Conservation (phyloP, 30 jellyfish, hydroid and myxozoan genomes). For the Aurelia aurita region DNA sequence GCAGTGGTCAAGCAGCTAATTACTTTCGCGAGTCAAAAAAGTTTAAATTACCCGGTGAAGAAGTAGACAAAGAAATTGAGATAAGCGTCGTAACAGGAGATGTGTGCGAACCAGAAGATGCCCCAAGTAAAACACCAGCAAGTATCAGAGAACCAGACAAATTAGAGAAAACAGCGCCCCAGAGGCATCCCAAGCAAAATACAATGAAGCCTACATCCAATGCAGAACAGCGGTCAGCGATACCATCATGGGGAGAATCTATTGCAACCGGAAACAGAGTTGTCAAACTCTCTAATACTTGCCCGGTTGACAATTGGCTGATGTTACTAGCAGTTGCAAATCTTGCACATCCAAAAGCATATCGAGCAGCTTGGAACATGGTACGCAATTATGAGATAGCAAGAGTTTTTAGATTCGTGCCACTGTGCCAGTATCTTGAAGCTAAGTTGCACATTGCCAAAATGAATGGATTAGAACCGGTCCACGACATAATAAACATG, state of each 20-base stretch:
- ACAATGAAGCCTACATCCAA: slow-evolving; percentile 7
- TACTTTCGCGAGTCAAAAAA: too few relatives aligned
- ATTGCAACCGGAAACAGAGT: slow-evolving; percentile 18
- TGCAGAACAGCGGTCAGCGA: slow-evolving; percentile 17
- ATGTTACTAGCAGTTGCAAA: slow-evolving; percentile 15
- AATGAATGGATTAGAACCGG: slow-evolving; percentile 22
- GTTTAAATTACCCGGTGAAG: too few relatives aligned
- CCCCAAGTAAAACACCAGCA: slow-evolving; percentile 5
- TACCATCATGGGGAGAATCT: slow-evolving; percentile 23
- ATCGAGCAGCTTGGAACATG: slow-evolving; percentile 19
- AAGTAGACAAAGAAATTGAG: too few relatives aligned
- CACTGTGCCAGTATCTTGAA: slow-evolving; percentile 37
- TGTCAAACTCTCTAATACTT: slow-evolving; percentile 20
- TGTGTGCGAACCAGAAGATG: slow-evolving; percentile 6
- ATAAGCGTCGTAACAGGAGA: too few relatives aligned
- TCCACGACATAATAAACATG: slow-evolving; percentile 11
- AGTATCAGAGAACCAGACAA: too few relatives aligned
- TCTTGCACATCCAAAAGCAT: slow-evolving; percentile 27
- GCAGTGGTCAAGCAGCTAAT: too few relatives aligned
- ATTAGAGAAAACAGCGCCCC: not conserved
- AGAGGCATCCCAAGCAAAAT: slow-evolving; percentile 5
- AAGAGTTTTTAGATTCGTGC: slow-evolving; percentile 20
- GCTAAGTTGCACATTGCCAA: slow-evolving; percentile 22
- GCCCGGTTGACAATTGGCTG: slow-evolving; percentile 27
- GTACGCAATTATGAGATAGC: slow-evolving; percentile 14